Conservation (phyloP, 2,797 vertebrate species). For the Squalus acanthias region DNA sequence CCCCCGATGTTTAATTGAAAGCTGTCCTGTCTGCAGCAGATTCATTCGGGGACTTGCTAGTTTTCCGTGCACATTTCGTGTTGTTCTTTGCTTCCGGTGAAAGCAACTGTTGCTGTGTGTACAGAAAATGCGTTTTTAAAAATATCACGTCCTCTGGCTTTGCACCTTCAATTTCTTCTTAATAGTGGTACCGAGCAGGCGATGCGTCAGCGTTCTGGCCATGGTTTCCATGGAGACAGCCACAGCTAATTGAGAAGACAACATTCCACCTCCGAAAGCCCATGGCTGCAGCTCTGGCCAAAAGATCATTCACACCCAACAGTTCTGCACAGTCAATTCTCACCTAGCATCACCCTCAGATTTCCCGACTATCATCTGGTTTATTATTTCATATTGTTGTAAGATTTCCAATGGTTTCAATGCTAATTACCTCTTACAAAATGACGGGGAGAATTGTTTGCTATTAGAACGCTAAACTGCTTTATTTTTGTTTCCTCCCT, state of each 20-base stretch:
- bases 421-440: not conserved
- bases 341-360: not conserved
- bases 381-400: not conserved
- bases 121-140: not conserved
- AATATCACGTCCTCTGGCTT: not conserved
- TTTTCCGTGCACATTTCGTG: not conserved
- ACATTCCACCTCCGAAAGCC: slow-evolving; percentile 52
- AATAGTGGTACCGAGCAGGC: slow-evolving; percentile 37
- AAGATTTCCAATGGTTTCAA: not conserved
- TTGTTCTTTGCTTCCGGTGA: not conserved
- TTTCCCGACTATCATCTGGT: not conserved
- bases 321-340: too few species aligned
- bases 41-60: not conserved
- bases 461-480: slow-evolving; percentile 57
- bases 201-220: slow-evolving; percentile 47
- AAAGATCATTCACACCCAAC: not conserved
- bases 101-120: not conserved
- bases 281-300: slow-evolving; percentile 38
- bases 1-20: not conserved
- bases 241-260: slow-evolving; percentile 56
- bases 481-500: slow-evolving; percentile 54
- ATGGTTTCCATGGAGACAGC: slow-evolving; percentile 58
- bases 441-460: not conserved
- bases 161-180: not conserved
- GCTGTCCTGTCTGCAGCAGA: not conserved